Percentiles rank a stretch among this genome's conserved stretches.
Conservation (phyloP, 2,113 vertebrate genomes). For the Clarias magur region DNA sequence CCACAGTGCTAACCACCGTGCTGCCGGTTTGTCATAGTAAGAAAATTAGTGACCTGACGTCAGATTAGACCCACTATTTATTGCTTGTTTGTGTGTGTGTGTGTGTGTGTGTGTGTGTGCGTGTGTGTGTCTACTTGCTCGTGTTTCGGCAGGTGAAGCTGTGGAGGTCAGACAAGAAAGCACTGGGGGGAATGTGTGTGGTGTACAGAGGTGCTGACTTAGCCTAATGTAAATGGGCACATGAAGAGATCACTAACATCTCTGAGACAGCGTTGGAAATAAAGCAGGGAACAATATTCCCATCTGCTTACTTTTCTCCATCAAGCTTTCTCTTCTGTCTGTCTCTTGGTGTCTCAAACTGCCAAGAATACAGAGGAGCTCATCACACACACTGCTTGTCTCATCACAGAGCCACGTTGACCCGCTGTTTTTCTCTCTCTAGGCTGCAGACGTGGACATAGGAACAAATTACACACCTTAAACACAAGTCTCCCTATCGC, state of each 20-base stretch:
- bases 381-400: constrained; percentile 23
- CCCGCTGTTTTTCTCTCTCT: neutral
- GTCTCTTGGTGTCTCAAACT: constrained; percentile 3
- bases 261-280: constrained; percentile 22
- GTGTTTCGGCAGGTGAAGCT: neutral
- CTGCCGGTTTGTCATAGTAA: too few species aligned
- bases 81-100: neutral
- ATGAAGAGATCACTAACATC: constrained; percentile 29
- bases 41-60: neutral
- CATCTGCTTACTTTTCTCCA: constrained; percentile 37
- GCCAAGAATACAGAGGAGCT: constrained; percentile 16
- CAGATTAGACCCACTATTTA: neutral
- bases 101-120: neutral
- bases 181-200: constrained; percentile 9
- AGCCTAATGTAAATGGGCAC: constrained; percentile 51
- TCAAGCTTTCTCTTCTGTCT: neutral
- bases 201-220: constrained; percentile 34
- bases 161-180: constrained; percentile 16
- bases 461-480: constrained; percentile 13
- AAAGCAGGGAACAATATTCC: constrained; percentile 14
- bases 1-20: too few species aligned
- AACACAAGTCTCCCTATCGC: constrained; percentile 15
- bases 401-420: constrained; percentile 17
- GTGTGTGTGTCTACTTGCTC: neutral
- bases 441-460: neutral